Evolutionary conservation across 1,140 invertebrate species (phyloP), one percentile per base, ranked within the genome.

Genomic region (Drosophila sucinea): DNA sequence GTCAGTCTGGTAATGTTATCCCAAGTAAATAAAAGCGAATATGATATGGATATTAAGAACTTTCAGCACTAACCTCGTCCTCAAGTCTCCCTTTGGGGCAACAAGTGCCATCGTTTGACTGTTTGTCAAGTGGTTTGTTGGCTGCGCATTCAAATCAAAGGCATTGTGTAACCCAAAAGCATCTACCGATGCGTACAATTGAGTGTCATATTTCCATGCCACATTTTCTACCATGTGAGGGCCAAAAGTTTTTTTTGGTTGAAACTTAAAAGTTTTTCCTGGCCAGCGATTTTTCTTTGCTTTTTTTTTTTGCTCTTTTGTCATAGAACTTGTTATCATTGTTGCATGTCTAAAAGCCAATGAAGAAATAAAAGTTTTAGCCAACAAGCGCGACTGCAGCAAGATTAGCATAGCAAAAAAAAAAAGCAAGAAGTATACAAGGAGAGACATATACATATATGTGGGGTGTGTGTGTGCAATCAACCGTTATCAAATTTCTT

Each of bases 341-440:
- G 84, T 90, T 89, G 85, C 74, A 80, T 84, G 84, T 81, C 84
- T 84, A 84, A 86, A 69, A 87, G 83, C 83, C 83, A 86, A 86
- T 86, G 70, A 67, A 89, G 84, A 66, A 89, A 73, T 65, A 73
- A 79, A 89, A 89, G 77, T 89, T 89, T 89, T 60, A 56, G 79
- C 69, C 78, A 89, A 74, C 67, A 70, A 77, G 55, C 67, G 63
- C 40, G 79, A 40, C 60, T 61, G 29, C 62, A 72, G 75, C 76
- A 38, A 71, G 84, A 89, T 89, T 89, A 89, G 76, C 84, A 72
- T 83, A 81, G 55, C 60, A 70, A 64, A 57, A 68, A 71, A 44
- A 32, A 35, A 54, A 35, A 11, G 51, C 56, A 56, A 61, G 62
- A 47, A 40, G n/a, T 54, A 55, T 62, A 40, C 41, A 86, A 63